These are phyloP conservation scores for Diadema setosum DNA, from an alignment of 35 echinoderm and acorn worm species.

Conservation along the genomic window DNA sequence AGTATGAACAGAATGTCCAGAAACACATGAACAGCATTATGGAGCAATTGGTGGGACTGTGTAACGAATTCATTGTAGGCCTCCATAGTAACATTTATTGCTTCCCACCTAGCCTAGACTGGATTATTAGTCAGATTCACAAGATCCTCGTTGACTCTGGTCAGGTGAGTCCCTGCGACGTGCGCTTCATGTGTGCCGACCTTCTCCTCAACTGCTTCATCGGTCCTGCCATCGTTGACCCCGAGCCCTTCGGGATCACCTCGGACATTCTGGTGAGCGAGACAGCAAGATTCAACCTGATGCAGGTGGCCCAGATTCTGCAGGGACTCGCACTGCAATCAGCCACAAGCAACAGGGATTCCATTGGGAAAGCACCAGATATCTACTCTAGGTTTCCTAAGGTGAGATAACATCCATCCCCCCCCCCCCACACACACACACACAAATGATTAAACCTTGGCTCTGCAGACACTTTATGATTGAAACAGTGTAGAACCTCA, in stretches of 20 bases:
- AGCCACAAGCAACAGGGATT: not conserved
- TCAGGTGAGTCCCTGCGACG: conserved; percentile 44
- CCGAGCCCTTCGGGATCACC: conserved; percentile 87
- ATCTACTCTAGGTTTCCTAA: conserved; percentile 77
- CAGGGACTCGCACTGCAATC: conserved; percentile 79
- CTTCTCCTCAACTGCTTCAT: conserved; percentile 81
- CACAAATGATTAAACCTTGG: too few species aligned
- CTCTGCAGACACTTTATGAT: too few species aligned
- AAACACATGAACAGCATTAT: conserved; percentile 53
- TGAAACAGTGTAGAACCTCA: too few species aligned
- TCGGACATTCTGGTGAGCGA: conserved; percentile 94
- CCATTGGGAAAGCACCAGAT: conserved; percentile 24
- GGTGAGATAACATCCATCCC: too few species aligned
- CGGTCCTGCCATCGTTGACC: conserved; percentile 87
- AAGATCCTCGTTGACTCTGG: conserved; percentile 73
- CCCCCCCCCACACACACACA: too few species aligned
- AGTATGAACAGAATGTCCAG: conserved; percentile 63
- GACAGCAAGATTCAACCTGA: conserved; percentile 86
- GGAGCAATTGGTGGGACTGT: conserved; percentile 64
- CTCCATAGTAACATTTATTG: conserved; percentile 81
- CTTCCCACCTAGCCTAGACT: conserved; percentile 90
- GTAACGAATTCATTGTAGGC: conserved; percentile 85
- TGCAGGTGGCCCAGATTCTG: conserved; percentile 94
- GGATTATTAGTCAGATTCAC: conserved; percentile 90
- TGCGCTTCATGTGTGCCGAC: conserved; percentile 87